Evolutionary conservation across 2,888 invertebrate genomes (phyloP).

Genomic region (Dynastes tityus): DNA sequence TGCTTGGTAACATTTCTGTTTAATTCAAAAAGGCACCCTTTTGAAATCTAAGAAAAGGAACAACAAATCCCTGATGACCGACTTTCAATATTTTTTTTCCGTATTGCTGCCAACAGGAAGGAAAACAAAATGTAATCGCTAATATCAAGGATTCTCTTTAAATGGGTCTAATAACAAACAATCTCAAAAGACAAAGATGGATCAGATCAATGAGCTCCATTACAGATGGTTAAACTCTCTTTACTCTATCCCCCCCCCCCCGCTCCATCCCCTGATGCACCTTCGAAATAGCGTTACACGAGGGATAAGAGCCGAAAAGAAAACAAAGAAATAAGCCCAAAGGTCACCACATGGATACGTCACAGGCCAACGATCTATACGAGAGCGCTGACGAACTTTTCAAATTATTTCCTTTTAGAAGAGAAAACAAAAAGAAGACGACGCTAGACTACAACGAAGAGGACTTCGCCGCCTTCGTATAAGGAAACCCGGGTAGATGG

Average conservation of each 20-base stretch:
- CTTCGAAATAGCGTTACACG: too few species aligned
- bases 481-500: not conserved
- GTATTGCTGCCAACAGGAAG: too few species aligned
- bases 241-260: not conserved
- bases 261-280: too few species aligned
- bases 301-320: not conserved
- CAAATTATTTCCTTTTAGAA: conserved; percentile 25
- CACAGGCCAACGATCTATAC: not conserved
- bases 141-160: too few species aligned
- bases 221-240: not conserved
- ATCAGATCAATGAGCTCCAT: not conserved
- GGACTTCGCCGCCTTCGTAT: not conserved
- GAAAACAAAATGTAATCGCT: too few species aligned
- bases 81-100: too few species aligned
- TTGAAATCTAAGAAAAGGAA: too few species aligned
- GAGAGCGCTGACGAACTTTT: conserved; percentile 1
- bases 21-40: too few species aligned
- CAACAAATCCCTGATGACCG: too few species aligned
- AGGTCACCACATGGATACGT: not conserved
- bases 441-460: not conserved
- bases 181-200: too few species aligned
- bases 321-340: not conserved
- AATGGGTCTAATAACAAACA: too few species aligned
- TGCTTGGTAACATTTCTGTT: too few species aligned
- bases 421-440: conserved; percentile 16